Conservation (phyloP, 2,888 invertebrate species). For the Drosophila crucigera region DNA sequence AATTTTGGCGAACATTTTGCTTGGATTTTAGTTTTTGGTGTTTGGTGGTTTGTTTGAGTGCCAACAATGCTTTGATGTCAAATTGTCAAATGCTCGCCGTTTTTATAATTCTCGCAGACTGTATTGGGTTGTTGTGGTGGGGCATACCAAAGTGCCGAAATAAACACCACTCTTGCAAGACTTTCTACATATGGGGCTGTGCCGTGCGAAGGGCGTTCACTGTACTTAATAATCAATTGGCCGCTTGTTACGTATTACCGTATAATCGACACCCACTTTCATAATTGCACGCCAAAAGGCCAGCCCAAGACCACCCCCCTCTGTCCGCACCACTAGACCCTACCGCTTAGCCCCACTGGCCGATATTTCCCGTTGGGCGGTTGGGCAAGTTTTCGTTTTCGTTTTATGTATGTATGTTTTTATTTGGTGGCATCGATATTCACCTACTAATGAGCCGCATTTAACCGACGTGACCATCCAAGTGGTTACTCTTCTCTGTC, state of each 20-base stretch:
- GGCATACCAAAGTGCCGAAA: constrained; percentile 59
- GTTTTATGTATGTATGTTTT: constrained; percentile 40
- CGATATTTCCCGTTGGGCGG: constrained; percentile 31
- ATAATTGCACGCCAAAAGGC: constrained; percentile 24
- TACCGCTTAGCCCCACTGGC: constrained; percentile 54
- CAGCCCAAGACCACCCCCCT: not conserved
- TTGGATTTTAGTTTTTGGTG: constrained; percentile 9
- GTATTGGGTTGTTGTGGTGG: constrained; percentile 20
- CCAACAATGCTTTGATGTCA: constrained; percentile 66
- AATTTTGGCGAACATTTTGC: constrained; percentile 81
- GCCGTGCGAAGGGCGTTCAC: constrained; percentile 60
- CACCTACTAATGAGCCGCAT: constrained; percentile 46
- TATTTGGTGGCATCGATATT: constrained; percentile 41
- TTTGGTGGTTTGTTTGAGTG: constrained; percentile 51
- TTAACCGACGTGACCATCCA: constrained; percentile 45
- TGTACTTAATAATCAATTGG: constrained; percentile 73
- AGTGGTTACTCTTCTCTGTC: constrained; percentile 3
- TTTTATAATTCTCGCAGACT: constrained; percentile 74
- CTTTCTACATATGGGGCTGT: constrained; percentile 62
- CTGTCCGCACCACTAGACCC: constrained; percentile 17
- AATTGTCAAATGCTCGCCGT: constrained; percentile 42
- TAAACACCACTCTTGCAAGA: constrained; percentile 44
- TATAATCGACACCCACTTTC: constrained; percentile 17
- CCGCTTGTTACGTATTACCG: constrained; percentile 59
- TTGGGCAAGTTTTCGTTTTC: constrained; percentile 72